These are phyloP conservation scores for Tetraodon nigroviridis DNA, from an alignment of 2,113 vertebrate genomes.

Conservation along the genomic window DNA sequence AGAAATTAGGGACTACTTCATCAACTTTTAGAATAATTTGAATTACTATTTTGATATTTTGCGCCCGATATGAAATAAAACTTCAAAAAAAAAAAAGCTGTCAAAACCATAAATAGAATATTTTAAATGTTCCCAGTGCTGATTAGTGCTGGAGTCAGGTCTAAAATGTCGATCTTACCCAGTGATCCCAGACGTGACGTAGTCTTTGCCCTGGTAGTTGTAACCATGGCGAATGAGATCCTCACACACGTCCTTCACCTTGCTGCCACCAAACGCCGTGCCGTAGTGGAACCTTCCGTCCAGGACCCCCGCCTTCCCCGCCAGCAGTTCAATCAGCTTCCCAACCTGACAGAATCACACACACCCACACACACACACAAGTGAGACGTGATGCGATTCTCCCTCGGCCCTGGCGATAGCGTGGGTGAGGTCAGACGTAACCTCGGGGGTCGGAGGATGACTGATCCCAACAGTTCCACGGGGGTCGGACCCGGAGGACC, in stretches of 20 bases:
- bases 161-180: conserved; percentile 74
- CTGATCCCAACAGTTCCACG: conserved; percentile 61
- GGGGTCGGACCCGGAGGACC: conserved; percentile 59
- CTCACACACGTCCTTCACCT: conserved; percentile 97
- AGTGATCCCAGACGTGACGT: conserved; percentile 96
- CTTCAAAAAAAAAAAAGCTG: background rate
- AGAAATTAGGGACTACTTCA: too few relatives aligned
- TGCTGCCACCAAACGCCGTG: conserved; percentile 96
- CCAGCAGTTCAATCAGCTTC: conserved; percentile 93
- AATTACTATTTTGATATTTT: too few relatives aligned
- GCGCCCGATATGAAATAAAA: too few relatives aligned
- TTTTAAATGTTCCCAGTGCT: too few relatives aligned
- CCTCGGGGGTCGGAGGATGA: conserved; percentile 46
- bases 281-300: conserved; percentile 96
- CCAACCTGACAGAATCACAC: conserved; percentile 79
- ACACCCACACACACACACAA: background rate
- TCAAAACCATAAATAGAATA: background rate
- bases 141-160: background rate
- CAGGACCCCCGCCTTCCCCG: conserved; percentile 92
- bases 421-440: conserved; percentile 36
- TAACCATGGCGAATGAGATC: conserved; percentile 95
- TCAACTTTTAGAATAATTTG: too few relatives aligned
- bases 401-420: conserved; percentile 17
- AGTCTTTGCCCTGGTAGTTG: conserved; percentile 98
- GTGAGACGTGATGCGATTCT: conserved; percentile 14